Conservation (phyloP, 2,888 invertebrate species). For the Drosophila meridionalis region DNA sequence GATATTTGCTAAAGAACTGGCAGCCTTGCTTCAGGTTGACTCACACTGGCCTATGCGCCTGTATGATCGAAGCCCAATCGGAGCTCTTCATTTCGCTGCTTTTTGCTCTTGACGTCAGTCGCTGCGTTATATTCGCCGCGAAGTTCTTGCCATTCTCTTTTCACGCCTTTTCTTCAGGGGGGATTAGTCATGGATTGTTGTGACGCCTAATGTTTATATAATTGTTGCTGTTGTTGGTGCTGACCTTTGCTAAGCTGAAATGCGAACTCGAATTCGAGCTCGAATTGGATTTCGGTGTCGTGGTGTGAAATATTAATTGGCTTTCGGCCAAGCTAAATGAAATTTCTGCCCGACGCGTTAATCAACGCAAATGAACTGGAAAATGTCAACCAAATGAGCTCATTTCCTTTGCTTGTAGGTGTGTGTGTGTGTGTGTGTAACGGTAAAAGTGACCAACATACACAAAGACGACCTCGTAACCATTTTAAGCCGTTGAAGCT, state of each 20-base stretch:
- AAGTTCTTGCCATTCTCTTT: slow-evolving; percentile 44
- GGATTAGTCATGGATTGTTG: slow-evolving; percentile 60
- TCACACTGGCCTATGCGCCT: slow-evolving; percentile 58
- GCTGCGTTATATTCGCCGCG: slow-evolving; percentile 27
- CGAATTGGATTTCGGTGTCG: slow-evolving; percentile 49
- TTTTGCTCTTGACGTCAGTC: slow-evolving; percentile 64
- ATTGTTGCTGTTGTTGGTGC: slow-evolving; percentile 26
- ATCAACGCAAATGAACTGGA: slow-evolving; percentile 78
- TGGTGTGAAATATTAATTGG: slow-evolving; percentile 71
- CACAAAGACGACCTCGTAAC: slow-evolving; percentile 70
- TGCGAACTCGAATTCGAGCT: slow-evolving; percentile 34
- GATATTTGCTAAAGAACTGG: neutral
- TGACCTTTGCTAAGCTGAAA: slow-evolving; percentile 57
- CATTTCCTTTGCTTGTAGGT: slow-evolving; percentile 63
- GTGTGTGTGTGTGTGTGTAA: slow-evolving; percentile 15
- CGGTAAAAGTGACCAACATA: slow-evolving; percentile 48
- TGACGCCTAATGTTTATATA: slow-evolving; percentile 13
- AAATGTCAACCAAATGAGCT: slow-evolving; percentile 77
- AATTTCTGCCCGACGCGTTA: slow-evolving; percentile 49
- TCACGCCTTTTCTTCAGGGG: slow-evolving; percentile 14
- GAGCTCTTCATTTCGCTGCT: slow-evolving; percentile 45
- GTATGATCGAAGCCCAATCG: slow-evolving; percentile 50
- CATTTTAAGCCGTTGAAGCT: slow-evolving; percentile 58
- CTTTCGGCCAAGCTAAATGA: slow-evolving; percentile 47
- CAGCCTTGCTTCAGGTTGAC: slow-evolving; percentile 38